Base-by-base conservation (phyloP, 2,113 vertebrate species). In the Morone saxatilis region DNA sequence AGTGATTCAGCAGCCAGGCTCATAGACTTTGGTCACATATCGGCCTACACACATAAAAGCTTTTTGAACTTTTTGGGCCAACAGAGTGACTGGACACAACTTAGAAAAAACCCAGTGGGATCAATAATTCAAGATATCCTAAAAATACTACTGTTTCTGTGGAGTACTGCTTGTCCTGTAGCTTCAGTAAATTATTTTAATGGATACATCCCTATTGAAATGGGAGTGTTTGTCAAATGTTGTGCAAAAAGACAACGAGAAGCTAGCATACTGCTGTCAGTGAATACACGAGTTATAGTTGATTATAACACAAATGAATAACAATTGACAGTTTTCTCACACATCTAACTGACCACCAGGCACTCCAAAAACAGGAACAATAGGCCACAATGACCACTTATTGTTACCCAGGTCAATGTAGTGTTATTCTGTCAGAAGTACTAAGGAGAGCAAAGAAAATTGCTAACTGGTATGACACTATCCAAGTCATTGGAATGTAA, bases 51-150 rank as follows among this genome's bases (percentile, higher is more conserved):
- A 67, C 56, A 31, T 71, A 22, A 68, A 71, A 50, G 25, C 9
- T 45, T 16, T 36, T 59, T 61, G 17, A 41, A 60, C 17, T 70
- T 59, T 72, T 8, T 53, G 10, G 16, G 6, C 59, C 7, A 17
- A 54, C 51, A 81, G 3, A 22, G 13, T 14, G n/a, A 31, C 47
- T 9, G 12, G 17, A 7, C 11, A 11, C 14, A 60, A 22, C 45
- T 13, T 47, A 2, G 6, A 41, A 78, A 41, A 68, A 62, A 47
- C 10, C n/a, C 4, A 7, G 6, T 4, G 5, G 11, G 20, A 62
- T 83, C 13, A 82, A 82, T 80, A 77, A 80, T 80, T 80, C 31
- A 86, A 45, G 7, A 20, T 45, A 50, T 74, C 70, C 38, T 54
- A 61, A 78, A 78, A 78, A 71, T 51, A 22, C 25, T 13, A 25